These are phyloP conservation scores for Myodes glareolus DNA, from an alignment of 2,113 vertebrate species.

Conservation along the genomic window DNA sequence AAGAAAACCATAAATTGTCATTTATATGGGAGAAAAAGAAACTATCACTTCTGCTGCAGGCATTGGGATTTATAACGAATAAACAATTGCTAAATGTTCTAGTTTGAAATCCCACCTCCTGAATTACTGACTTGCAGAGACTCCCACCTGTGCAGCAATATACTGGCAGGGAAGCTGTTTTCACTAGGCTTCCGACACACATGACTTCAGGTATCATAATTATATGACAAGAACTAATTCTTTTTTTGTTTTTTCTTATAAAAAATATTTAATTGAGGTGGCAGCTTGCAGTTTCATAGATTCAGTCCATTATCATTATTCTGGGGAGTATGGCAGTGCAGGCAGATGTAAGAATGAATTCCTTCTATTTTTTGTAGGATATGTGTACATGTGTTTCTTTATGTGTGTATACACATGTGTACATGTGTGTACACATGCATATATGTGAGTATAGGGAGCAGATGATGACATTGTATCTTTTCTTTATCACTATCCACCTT, in stretches of 20 bases:
- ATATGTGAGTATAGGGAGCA: background rate
- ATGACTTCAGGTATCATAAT: background rate
- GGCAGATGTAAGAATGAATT: background rate
- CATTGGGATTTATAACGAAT: background rate
- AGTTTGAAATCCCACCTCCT: background rate
- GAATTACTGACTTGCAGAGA: background rate
- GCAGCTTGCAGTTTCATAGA: no score
- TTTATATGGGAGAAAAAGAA: background rate
- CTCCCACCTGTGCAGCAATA: background rate
- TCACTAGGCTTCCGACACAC: constrained; percentile 35
- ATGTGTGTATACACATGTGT: no score
- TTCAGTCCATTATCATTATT: no score
- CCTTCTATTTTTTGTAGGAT: background rate
- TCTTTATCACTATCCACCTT: background rate
- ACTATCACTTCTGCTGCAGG: background rate
- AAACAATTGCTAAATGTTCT: background rate
- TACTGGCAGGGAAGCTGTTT: background rate
- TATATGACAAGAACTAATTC: background rate
- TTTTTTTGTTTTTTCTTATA: no score
- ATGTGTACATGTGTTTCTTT: background rate
- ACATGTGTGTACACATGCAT: background rate
- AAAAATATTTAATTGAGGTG: no score
- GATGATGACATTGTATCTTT: background rate
- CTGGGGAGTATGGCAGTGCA: no score
- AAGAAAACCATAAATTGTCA: background rate